These are phyloP conservation scores for Ectobius pallidus DNA, from an alignment of 2,888 invertebrate genomes.

Conservation along the genomic window DNA sequence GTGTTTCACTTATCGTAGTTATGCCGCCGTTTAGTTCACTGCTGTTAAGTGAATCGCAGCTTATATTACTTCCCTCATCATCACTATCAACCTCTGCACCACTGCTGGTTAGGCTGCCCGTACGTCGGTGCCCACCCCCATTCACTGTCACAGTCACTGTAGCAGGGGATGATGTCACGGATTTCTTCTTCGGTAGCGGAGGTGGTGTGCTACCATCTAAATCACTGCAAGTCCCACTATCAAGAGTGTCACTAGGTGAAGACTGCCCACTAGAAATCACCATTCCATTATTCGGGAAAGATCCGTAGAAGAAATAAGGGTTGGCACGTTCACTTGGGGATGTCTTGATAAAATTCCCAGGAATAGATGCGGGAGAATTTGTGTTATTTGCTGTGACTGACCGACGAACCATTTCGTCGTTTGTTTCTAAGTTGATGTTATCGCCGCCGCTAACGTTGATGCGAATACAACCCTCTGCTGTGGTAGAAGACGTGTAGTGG, in stretches of 20 bases:
- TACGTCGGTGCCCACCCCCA: slow-evolving; percentile 60
- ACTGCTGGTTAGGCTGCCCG: slow-evolving; percentile 65
- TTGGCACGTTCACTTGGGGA: slow-evolving; percentile 20
- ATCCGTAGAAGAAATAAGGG: slow-evolving; percentile 68
- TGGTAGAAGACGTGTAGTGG: slow-evolving; percentile 47
- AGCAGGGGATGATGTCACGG: neutral
- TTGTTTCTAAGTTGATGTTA: slow-evolving; percentile 47
- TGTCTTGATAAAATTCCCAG: slow-evolving; percentile 17
- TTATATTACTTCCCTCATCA: slow-evolving; percentile 72
- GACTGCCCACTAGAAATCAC: slow-evolving; percentile 82
- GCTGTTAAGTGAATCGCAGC: slow-evolving; percentile 82
- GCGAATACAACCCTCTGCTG: slow-evolving; percentile 62
- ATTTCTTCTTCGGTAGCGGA: slow-evolving; percentile 70
- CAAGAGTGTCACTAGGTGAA: slow-evolving; percentile 81
- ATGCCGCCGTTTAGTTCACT: slow-evolving; percentile 62
- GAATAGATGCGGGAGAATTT: neutral
- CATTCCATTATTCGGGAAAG: slow-evolving; percentile 62
- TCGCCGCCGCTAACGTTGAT: slow-evolving; percentile 61
- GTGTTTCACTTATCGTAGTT: neutral
- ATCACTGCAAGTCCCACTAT: slow-evolving; percentile 86
- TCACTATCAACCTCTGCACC: slow-evolving; percentile 71
- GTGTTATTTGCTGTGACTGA: neutral
- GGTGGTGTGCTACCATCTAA: slow-evolving; percentile 72
- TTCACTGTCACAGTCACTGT: slow-evolving; percentile 57
- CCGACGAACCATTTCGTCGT: slow-evolving; percentile 34